Evolutionary conservation across 2,113 vertebrate species (phyloP), one percentile per base, ranked within the genome.

Genomic region (Oryzias curvinotus): DNA sequence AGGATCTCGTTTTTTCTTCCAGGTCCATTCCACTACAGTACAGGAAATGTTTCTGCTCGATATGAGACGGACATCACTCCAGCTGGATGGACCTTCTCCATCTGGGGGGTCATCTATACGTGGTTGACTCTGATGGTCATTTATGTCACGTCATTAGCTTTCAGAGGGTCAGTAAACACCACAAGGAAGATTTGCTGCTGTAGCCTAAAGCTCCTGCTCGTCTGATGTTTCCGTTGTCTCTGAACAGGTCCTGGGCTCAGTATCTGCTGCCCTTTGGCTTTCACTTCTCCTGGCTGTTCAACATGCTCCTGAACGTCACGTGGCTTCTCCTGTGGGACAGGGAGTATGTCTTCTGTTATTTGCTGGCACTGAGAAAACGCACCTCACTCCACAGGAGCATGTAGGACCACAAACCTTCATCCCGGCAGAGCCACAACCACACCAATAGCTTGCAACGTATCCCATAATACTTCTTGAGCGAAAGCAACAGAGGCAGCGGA

Each of bases 261-360:
- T 78, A 52, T 66, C 72, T 92, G 60, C 74, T 92, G 68, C 88
- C 91, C 1, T 87, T 71, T 5, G 74, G 64, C 58, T 92, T 93
- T 82, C 90, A 90, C 53, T 47, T 88, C 2, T 82, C 74, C 65
- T 93, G 91, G 90, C 71, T 91, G 62, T 19, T 65, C 65, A 92
- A 84, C 81, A 78, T 93, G 86, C 54, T 86, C 77, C 8, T 93
- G 57, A 92, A 93, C 68, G 72, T 90, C n/a, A 65, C 43, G 1
- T 93, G 92, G 91, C 79, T 93, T 44, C 57, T 93, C 44, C 78
- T 93, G 62, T 93, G 91, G 91, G 91, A 92, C 50, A 70, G 81
- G 84, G 89, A 91, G 90, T 93, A 86, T 10, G 90, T 85, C 36
- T 47, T 14, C 14, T 21, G 0, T 45, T 51, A 66, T 15, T 18